These are phyloP conservation scores for Trachymyrmex cornetzi DNA, from an alignment of 1,140 invertebrate genomes.

Conservation along the genomic window DNA sequence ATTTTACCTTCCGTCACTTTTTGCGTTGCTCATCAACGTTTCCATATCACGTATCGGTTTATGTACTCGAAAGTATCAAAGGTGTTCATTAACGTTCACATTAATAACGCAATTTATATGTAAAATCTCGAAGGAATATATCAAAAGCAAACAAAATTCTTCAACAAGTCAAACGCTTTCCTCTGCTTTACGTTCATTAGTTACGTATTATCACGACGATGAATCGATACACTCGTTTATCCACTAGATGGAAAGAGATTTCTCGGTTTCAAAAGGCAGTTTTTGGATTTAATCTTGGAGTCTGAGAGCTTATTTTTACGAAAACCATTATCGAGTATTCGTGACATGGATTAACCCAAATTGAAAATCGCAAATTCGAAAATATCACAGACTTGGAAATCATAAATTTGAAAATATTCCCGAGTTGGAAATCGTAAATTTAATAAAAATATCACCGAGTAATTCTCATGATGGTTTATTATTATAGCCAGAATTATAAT, in stretches of 20 bases:
- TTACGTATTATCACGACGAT: constrained; percentile 37
- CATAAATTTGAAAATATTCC: too few species aligned
- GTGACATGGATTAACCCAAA: background rate
- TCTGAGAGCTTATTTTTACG: constrained; percentile 23
- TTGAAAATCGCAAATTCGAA: constrained; percentile 14
- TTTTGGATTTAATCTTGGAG: constrained; percentile 19
- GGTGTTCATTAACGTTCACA: constrained; percentile 52
- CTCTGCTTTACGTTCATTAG: constrained; percentile 45
- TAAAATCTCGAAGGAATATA: constrained; percentile 59
- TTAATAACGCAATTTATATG: constrained; percentile 65
- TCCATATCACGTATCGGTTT: constrained; percentile 50
- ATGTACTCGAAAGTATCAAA: constrained; percentile 50
- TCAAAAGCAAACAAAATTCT: constrained; percentile 54
- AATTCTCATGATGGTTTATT: background rate
- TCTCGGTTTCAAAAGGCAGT: constrained; percentile 10
- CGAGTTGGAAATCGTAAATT: constrained; percentile 1
- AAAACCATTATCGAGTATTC: constrained; percentile 22
- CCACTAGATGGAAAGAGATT: background rate
- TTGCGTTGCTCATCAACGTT: constrained; percentile 40
- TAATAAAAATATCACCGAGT: too few species aligned
- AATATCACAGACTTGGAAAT: too few species aligned
- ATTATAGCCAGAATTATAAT: background rate
- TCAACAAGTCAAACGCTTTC: constrained; percentile 39
- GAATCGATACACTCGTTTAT: constrained; percentile 50
- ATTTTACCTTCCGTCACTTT: constrained; percentile 25